Conservation (phyloP, 2,797 vertebrate genomes). For the Heterohyrax brucei region DNA sequence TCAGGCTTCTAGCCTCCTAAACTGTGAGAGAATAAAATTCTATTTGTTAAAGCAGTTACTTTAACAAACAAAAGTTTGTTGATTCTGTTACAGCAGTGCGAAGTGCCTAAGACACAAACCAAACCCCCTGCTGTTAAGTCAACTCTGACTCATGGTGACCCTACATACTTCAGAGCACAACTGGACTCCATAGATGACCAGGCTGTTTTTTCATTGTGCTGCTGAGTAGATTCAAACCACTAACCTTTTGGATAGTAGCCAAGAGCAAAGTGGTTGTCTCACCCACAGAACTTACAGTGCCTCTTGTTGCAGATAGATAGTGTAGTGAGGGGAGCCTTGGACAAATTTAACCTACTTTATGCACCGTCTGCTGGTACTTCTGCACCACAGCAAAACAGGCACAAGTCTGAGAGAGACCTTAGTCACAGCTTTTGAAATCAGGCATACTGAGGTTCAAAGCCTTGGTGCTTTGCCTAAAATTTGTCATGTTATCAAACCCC, state of each 20-base stretch:
- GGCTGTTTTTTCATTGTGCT: not conserved
- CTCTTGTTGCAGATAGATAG: not conserved
- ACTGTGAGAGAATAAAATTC: too few relatives aligned
- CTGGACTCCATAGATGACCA: not conserved
- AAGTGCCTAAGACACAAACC: too few relatives aligned
- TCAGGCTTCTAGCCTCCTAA: too few relatives aligned
- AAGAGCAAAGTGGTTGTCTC: not conserved
- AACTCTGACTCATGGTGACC: not conserved
- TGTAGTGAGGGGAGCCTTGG: not conserved
- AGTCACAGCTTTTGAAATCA: not conserved
- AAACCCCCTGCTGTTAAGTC: too few relatives aligned
- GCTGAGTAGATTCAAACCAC: not conserved
- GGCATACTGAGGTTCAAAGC: not conserved
- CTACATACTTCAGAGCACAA: not conserved
- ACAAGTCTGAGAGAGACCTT: not conserved
- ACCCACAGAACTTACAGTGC: not conserved
- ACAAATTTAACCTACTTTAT: not conserved
- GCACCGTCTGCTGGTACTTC: not conserved
- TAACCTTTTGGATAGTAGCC: not conserved
- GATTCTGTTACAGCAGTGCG: too few relatives aligned
- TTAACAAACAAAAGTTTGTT: too few relatives aligned
- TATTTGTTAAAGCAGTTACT: too few relatives aligned
- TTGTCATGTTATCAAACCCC: not conserved
- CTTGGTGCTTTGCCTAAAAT: constrained; percentile 8
- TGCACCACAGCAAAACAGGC: not conserved